phyloP scores from a whole-genome alignment of 1,140 invertebrate species.

The Drosophila chauvacae region DNA sequence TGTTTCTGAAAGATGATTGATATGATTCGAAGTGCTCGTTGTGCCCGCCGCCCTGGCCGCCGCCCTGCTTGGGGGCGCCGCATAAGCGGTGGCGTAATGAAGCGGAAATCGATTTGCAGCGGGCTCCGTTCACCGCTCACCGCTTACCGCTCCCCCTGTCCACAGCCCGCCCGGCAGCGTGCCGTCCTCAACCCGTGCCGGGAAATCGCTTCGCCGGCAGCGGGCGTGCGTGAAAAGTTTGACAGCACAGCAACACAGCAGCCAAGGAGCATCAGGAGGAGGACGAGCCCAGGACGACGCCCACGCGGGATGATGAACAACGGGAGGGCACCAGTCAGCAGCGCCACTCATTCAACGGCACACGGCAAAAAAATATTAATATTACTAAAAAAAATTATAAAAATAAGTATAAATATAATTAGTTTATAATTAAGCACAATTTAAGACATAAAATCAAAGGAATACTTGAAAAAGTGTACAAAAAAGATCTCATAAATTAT shows the following conservation, averaged over 20 bases:
- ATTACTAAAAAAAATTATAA: background rate
- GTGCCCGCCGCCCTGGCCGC: constrained; percentile 3
- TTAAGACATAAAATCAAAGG: background rate
- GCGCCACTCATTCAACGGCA: background rate
- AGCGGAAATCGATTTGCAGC: constrained; percentile 81
- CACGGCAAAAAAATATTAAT: background rate
- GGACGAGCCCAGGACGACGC: background rate
- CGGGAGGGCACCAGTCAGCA: constrained; percentile 31
- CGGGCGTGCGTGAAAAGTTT: constrained; percentile 80
- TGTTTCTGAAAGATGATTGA: constrained; percentile 76
- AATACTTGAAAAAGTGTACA: background rate
- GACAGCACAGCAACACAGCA: constrained; percentile 43
- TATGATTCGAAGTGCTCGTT: constrained; percentile 51
- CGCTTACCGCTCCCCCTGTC: background rate
- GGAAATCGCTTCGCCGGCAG: constrained; percentile 74
- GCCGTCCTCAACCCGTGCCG: constrained; percentile 63
- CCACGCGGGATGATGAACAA: constrained; percentile 65
- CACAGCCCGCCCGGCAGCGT: background rate
- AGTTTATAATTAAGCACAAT: no score
- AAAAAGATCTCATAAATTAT: background rate
- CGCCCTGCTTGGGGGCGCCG: constrained; percentile 12
- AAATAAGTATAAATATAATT: no score
- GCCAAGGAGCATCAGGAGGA: background rate
- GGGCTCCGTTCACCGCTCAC: constrained; percentile 8
- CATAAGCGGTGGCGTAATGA: constrained; percentile 69